Evolutionary conservation across 2,888 invertebrate genomes (phyloP).

Genomic region (Sisyra terminalis): DNA sequence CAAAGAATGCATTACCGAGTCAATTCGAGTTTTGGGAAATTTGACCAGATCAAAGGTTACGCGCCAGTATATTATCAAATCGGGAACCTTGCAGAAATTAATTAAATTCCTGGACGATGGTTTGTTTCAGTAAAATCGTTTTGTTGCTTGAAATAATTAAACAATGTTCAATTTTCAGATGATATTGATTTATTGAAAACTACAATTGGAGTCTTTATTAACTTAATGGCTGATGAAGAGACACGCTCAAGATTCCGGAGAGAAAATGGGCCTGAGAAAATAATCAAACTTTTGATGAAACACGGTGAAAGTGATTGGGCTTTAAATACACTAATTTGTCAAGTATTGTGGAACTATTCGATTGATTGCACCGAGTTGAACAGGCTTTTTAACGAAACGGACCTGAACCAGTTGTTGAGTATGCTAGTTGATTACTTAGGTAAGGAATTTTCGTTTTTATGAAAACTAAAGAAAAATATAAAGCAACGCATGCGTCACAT

Average conservation of each 20-base stretch:
- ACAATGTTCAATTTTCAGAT: constrained; percentile 23
- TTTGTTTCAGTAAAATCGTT: constrained; percentile 15
- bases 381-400: constrained; percentile 29
- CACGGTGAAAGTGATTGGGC: constrained; percentile 49
- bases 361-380: constrained; percentile 33
- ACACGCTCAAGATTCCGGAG: constrained; percentile 35
- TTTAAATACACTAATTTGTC: constrained; percentile 53
- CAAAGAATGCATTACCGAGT: constrained; percentile 44
- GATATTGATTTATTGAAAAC: constrained; percentile 56
- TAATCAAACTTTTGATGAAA: constrained; percentile 36
- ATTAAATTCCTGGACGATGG: constrained; percentile 40
- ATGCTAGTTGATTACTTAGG: constrained; percentile 36
- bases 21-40: constrained; percentile 69
- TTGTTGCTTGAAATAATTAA: constrained; percentile 3
- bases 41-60: constrained; percentile 52
- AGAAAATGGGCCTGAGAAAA: constrained; percentile 31
- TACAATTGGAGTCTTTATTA: constrained; percentile 68
- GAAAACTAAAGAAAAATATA: not conserved
- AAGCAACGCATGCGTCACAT: not conserved
- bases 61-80: constrained; percentile 44
- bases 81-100: constrained; percentile 43
- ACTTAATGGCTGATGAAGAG: constrained; percentile 47
- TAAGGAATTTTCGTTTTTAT: constrained; percentile 14
- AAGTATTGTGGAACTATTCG: constrained; percentile 56
- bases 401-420: constrained; percentile 34